Evolutionary conservation across 2,797 vertebrate genomes (phyloP), one percentile per base, ranked within the genome.

Genomic region (Enteromius trimaculatus): DNA sequence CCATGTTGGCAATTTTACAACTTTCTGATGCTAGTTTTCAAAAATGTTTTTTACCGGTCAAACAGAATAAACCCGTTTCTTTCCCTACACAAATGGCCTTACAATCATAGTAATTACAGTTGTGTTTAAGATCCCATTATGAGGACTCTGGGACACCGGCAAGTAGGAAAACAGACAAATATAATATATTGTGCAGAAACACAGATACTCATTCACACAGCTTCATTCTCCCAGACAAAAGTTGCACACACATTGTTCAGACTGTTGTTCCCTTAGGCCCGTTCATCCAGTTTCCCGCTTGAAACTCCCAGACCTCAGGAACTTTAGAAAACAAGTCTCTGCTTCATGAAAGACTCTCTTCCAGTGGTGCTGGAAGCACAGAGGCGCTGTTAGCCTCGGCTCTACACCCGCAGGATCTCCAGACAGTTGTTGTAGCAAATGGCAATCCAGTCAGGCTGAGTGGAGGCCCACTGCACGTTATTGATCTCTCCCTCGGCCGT

Each of bases 361-460:
- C 44, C 60, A 39, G 21, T 44, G 14, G 65, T 70, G 60, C 39
- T 44, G 17, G 65, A 65, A 42, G 51, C 51, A 26, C 53, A 70
- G 19, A 60, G 71, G 86, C 81, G 0, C 42, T 87, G 60, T 89
- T 71, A 88, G 90, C 85, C 78, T 44, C 62, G 37, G 82, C 69
- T 90, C 95, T 93, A 99, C 89, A 99, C 98, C 83, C 98, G 94
- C 92, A 98, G 95, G 90, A 99, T 99, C 94, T 99, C 98, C 93
- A 99, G 95, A 92, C 98, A 99, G 95, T 98, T 99, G 95, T 98
- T 98, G 94, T 98, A 99, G 94, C 97, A 99, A 94, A 99, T 99
- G 90, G 97, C 95, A 79, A 97, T 97, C 96, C 96, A 99, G 95
- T 99, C 97, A 0, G 98, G 98, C 93, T 99, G 98, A 44, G 97